Percentiles rank a stretch among this genome's conserved stretches.
These are phyloP conservation scores for Ditula angustiorana DNA, from an alignment of 2,888 invertebrate genomes.

Conservation along the genomic window DNA sequence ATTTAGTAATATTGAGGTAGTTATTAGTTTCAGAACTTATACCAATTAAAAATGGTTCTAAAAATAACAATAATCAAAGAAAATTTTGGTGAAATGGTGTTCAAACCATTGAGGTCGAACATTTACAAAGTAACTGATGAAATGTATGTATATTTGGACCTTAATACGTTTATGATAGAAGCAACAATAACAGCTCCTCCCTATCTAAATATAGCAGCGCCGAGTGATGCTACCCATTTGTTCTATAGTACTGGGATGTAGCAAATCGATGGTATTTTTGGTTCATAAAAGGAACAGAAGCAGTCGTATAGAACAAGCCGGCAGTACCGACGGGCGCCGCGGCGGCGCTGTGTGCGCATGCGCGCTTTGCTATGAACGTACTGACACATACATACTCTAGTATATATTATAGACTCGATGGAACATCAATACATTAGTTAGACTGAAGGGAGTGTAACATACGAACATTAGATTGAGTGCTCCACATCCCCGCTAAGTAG, in stretches of 20 bases:
- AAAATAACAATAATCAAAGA: constrained; percentile 77
- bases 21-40: constrained; percentile 85
- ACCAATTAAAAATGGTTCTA: constrained; percentile 83
- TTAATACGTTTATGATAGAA: constrained; percentile 64
- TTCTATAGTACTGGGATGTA: background rate
- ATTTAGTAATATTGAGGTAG: constrained; percentile 86
- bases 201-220: constrained; percentile 49
- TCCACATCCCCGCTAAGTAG: constrained; percentile 60
- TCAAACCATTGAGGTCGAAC: constrained; percentile 57
- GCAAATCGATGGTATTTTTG: background rate
- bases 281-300: background rate
- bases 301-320: background rate
- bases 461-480: constrained; percentile 60
- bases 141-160: constrained; percentile 63
- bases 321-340: background rate
- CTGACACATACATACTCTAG: constrained; percentile 57
- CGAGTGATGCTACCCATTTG: constrained; percentile 1
- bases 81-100: constrained; percentile 66
- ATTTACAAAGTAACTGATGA: constrained; percentile 60
- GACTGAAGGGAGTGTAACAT: constrained; percentile 56
- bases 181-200: constrained; percentile 72
- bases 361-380: constrained; percentile 23
- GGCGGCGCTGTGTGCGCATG: constrained; percentile 8
- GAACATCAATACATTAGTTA: constrained; percentile 63
- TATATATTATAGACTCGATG: constrained; percentile 65